Evolutionary conservation across 2,888 invertebrate species (phyloP), one percentile per base, ranked within the genome.

Genomic region (Ophion costatus): DNA sequence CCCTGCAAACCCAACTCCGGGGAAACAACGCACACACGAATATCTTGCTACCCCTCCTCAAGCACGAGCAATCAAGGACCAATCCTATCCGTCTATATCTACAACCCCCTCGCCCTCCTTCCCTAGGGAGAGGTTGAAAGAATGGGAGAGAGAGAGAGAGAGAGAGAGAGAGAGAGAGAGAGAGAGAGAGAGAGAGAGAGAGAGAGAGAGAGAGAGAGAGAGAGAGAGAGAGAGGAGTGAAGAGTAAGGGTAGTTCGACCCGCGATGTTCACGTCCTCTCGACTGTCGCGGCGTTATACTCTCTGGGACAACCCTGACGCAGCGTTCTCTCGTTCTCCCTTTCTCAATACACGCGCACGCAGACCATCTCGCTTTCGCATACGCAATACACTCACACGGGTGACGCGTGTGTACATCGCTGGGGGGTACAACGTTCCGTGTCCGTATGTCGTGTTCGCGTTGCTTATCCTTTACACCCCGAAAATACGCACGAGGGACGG

Each of bases 1-100:
- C 91, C 92, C 92, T 77, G 80, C 82, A 83, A 86, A 89, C 89
- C 89, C 89, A 91, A 88, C 89, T 89, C 89, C 89, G 88, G 89
- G 59, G 89, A 91, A 92, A 91, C 91, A 89, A 91, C 92, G 77
- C 82, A 80, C 71, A 81, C 80, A 77, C 80, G 82, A 71, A 73
- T 70, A 57, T 61, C 88, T 86, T 86, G 90, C 91, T 90, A 86
- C 67, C 77, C 67, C 59, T 42, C 24, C 42, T 17, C 9, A 33
- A 29, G 14, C 38, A 56, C 88, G 89, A 87, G 89, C 91, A 88
- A 91, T 92, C 92, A 88, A 90, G 91, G 90, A 90, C 93, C 93
- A 93, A 93, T 93, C 93, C 93, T 87, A 88, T 89, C 88, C 88
- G 76, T 85, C 77, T 82, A 64, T 80, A 85, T 85, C 64, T 69